Evolutionary conservation across 2,113 vertebrate genomes (phyloP), one percentile per base, ranked within the genome.

Genomic region (Columba janthina): DNA sequence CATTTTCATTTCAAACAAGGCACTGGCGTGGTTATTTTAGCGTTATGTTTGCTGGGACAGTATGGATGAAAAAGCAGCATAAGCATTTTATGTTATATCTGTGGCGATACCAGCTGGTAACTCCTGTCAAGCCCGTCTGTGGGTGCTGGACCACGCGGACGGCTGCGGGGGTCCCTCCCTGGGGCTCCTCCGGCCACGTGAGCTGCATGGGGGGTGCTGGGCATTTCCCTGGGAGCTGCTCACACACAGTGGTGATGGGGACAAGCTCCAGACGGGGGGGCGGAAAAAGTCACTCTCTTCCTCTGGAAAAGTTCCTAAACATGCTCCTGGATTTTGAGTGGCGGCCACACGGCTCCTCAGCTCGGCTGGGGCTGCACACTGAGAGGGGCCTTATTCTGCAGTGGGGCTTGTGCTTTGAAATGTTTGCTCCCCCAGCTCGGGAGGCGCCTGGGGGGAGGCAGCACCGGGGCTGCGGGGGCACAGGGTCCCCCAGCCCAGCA

Each of bases 1-100:
- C 65, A 81, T 86, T 95, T 95, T 93, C 73, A 93, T 77, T 93
- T 93, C 86, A 88, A 92, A 92, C 53, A 53, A 69, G 73, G 48
- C 44, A 32, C 76, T 61, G 76, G 60, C 1, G 2, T 60, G 73
- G 60, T 74, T 84, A 25, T 85, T 95, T 85, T 60, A 77, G 73
- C 79, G 61, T 89, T 87, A 28, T 26, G n/a, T 83, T 94, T 2
- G 0, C 51, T 89, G 76, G 56, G n/a, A 58, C 18, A 18, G 46
- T 15, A 5, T 8, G 38, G 29, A 62, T 64, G 53, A 89, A 93
- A 88, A 77, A 38, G 38, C 72, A 83, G 44, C 40, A 8, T 20
- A 32, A 81, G 22, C 26, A 66, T 51, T 93, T 76, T 46, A 19
- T 1, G 71, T 83, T 42, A 28, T 56, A 66, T 57, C 60, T 56